Percentiles rank a stretch among this genome's conserved stretches.
These are phyloP conservation scores for Syngnathus typhle DNA, from an alignment of 2,113 vertebrate species.

Conservation along the genomic window DNA sequence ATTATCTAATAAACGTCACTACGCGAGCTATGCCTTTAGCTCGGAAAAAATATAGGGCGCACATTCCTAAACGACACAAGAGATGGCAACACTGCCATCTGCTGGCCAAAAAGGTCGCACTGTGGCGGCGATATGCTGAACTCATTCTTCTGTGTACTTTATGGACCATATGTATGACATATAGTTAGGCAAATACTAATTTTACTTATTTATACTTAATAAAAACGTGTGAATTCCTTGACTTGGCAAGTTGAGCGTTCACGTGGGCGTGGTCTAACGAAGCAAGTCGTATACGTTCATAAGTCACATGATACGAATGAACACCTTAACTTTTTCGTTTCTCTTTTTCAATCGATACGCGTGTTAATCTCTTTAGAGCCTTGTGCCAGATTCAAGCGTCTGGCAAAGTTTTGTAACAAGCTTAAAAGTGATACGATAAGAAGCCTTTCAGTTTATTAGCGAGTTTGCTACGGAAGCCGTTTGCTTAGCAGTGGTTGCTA, in stretches of 20 bases:
- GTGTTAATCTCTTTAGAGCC: neutral
- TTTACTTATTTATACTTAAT: no score
- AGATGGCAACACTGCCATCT: constrained; percentile 18
- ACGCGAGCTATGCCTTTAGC: no score
- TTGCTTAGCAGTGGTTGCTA: neutral
- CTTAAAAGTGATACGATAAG: neutral
- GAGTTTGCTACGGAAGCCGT: neutral
- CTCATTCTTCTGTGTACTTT: neutral
- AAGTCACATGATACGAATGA: neutral
- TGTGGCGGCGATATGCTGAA: neutral
- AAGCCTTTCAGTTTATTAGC: neutral
- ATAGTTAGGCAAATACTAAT: no score
- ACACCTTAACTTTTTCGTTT: neutral
- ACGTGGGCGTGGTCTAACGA: neutral
- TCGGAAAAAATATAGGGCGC: neutral
- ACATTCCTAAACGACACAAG: neutral
- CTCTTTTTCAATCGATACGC: neutral
- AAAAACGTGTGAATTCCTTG: no score
- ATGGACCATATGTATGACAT: no score
- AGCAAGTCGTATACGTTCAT: neutral
- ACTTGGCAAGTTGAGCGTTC: no score
- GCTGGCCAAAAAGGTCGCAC: constrained; percentile 5
- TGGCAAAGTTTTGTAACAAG: neutral
- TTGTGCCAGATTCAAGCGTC: neutral
- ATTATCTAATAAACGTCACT: no score